phyloP scores from a whole-genome alignment of 2,888 invertebrate genomes.

The Dolichomitus sp. region DNA sequence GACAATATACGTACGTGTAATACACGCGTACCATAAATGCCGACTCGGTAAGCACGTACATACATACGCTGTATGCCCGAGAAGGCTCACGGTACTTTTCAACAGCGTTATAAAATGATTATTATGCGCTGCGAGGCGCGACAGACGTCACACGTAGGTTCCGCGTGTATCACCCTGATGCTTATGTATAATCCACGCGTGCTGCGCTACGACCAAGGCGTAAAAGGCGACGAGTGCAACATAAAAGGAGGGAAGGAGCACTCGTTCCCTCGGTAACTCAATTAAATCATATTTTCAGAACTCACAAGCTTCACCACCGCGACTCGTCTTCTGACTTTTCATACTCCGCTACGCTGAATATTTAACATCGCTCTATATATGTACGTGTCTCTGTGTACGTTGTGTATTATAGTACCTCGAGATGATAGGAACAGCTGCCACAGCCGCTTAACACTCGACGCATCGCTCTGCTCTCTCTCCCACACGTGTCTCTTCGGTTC shows the following conservation, averaged over 20 bases:
- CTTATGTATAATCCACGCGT: slow-evolving; percentile 34
- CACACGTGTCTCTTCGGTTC: slow-evolving; percentile 43
- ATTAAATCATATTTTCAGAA: slow-evolving; percentile 63
- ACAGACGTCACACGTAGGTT: slow-evolving; percentile 61
- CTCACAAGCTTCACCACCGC: neutral
- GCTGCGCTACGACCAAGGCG: slow-evolving; percentile 19
- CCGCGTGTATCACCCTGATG: slow-evolving; percentile 41
- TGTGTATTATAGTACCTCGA: slow-evolving; percentile 73
- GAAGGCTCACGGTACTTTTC: slow-evolving; percentile 53
- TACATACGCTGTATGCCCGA: slow-evolving; percentile 8
- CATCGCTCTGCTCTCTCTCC: slow-evolving; percentile 65
- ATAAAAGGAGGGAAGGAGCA: slow-evolving; percentile 50
- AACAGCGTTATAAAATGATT: slow-evolving; percentile 58
- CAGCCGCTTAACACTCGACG: slow-evolving; percentile 76
- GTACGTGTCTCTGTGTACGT: slow-evolving; percentile 2
- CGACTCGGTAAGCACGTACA: slow-evolving; percentile 47
- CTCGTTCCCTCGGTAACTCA: slow-evolving; percentile 53
- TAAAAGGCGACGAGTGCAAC: slow-evolving; percentile 40
- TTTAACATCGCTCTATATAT: neutral
- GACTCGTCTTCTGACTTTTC: neutral
- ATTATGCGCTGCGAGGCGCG: slow-evolving; percentile 56
- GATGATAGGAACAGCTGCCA: slow-evolving; percentile 77
- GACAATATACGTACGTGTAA: slow-evolving; percentile 30
- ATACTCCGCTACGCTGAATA: neutral
- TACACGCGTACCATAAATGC: slow-evolving; percentile 13